Conservation (phyloP, 2,888 invertebrate genomes). For the Metacarcinus magister region DNA sequence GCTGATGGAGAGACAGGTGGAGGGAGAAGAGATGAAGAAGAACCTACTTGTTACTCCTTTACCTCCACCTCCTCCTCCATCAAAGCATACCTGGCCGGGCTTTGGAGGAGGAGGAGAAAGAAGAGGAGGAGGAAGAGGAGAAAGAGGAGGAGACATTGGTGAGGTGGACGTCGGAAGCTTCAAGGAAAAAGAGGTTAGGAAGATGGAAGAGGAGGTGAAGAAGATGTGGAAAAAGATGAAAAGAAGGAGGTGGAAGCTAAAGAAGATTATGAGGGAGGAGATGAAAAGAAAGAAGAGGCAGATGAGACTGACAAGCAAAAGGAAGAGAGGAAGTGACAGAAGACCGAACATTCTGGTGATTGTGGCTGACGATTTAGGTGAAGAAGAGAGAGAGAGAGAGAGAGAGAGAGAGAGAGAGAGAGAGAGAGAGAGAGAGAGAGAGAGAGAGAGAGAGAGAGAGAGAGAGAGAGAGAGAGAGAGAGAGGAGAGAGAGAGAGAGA, state of each 20-base stretch:
- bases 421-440: background rate
- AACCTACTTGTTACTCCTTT: background rate
- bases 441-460: background rate
- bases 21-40: background rate
- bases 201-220: background rate
- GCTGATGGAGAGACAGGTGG: background rate
- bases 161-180: background rate
- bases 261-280: conserved; percentile 44
- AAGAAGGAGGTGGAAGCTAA: background rate
- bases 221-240: conserved; percentile 9
- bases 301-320: background rate
- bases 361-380: conserved; percentile 76
- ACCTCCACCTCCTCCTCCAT: background rate
- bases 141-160: background rate
- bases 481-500: conserved; percentile 5
- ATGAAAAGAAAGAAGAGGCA: background rate
- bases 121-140: background rate
- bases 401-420: conserved; percentile 28
- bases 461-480: conserved; percentile 20
- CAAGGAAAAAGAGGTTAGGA: background rate
- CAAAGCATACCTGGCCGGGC: background rate
- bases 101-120: background rate
- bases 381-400: background rate
- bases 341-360: conserved; percentile 75
- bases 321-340: background rate